These are phyloP conservation scores for Malurus cyaneus DNA, from an alignment of 2,113 vertebrate genomes.

Conservation along the genomic window DNA sequence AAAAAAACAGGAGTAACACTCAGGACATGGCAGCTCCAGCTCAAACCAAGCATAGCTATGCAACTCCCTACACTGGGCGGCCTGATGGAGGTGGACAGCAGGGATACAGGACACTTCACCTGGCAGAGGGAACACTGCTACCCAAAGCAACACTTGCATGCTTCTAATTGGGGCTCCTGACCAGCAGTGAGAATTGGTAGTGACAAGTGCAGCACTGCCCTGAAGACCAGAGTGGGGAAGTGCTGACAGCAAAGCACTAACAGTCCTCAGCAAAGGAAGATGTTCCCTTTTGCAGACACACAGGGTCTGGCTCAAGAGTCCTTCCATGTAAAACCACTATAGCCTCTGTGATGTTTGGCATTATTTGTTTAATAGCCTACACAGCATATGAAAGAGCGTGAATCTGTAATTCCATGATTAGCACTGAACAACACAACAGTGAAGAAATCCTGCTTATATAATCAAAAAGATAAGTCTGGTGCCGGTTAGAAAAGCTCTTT, in stretches of 20 bases:
- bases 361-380: background rate
- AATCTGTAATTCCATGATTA: slow-evolving; percentile 50
- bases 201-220: background rate
- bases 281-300: fast-evolving
- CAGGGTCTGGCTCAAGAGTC: background rate
- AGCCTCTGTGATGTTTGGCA: background rate
- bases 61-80: background rate
- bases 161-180: background rate
- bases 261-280: background rate
- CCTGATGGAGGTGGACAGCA: fast-evolving
- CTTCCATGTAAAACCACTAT: background rate
- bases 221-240: background rate
- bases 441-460: slow-evolving; percentile 58
- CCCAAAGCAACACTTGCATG: background rate
- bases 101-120: background rate
- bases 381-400: background rate
- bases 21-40: background rate
- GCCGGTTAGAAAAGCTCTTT: slow-evolving; percentile 11
- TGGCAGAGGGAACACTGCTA: background rate
- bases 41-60: background rate
- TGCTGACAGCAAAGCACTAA: background rate
- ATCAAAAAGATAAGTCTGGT: slow-evolving; percentile 49
- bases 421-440: slow-evolving; percentile 9
- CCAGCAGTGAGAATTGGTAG: background rate
- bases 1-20: background rate